Evolutionary conservation across 2,888 invertebrate species (phyloP).

Genomic region (Helicoverpa assulta): DNA sequence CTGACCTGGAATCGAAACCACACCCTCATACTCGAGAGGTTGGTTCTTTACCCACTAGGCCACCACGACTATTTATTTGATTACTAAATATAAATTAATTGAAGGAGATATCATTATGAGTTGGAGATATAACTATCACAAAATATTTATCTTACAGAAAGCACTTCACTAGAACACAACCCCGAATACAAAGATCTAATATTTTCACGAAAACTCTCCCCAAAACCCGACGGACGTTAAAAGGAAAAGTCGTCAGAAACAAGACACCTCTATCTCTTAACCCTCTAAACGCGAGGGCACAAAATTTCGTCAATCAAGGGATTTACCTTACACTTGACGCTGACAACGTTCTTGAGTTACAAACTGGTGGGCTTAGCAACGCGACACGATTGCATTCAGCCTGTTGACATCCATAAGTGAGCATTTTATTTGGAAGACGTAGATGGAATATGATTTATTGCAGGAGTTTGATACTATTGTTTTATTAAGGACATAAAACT

Average conservation of each 20-base stretch:
- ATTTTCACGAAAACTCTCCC: conserved; percentile 50
- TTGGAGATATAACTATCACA: no score
- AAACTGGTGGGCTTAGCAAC: conserved; percentile 82
- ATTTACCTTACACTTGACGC: conserved; percentile 85
- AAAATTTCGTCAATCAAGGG: conserved; percentile 87
- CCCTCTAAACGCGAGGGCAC: conserved; percentile 74
- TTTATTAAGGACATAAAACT: background rate
- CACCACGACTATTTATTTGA: no score
- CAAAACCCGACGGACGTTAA: conserved; percentile 67
- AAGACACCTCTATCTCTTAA: conserved; percentile 76
- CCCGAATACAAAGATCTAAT: conserved; percentile 23
- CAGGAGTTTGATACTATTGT: background rate
- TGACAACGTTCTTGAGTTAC: conserved; percentile 87
- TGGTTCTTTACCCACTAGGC: no score
- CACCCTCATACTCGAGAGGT: no score
- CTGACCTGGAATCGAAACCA: no score
- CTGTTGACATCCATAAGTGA: conserved; percentile 70
- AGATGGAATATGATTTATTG: conserved; percentile 34
- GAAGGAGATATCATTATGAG: no score
- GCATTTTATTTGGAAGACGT: conserved; percentile 51
- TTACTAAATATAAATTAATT: no score
- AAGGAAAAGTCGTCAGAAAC: conserved; percentile 75
- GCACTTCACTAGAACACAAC: no score
- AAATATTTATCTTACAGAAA: no score
- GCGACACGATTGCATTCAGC: conserved; percentile 79